Percentiles rank a stretch among this genome's conserved stretches.
Conservation (phyloP, 2,888 invertebrate genomes). For the Platynereis dumerilii region DNA sequence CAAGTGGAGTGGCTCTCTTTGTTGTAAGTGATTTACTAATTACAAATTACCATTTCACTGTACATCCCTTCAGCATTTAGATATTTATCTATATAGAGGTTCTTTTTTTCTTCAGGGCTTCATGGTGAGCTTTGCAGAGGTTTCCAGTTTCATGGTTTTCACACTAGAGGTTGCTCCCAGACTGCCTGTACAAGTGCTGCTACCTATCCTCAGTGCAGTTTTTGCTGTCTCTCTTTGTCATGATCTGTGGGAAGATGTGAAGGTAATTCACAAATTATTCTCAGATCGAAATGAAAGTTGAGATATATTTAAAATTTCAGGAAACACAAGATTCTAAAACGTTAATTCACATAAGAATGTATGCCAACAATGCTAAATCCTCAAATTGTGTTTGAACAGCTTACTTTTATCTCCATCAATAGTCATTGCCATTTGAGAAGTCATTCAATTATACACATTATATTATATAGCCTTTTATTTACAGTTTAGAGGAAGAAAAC, state of each 20-base stretch:
- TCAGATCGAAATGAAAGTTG: no score
- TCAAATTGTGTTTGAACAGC: no score
- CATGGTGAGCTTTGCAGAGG: conserved; percentile 38
- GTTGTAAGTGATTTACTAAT: conserved; percentile 12
- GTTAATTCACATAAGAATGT: no score
- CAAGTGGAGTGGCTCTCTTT: conserved; percentile 20
- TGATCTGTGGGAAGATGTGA: conserved; percentile 28
- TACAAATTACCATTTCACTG: neutral
- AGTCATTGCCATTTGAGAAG: no score
- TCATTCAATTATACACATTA: no score
- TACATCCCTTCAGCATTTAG: neutral
- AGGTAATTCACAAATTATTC: conserved; percentile 20
- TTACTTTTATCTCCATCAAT: no score
- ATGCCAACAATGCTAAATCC: no score
- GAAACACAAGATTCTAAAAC: no score
- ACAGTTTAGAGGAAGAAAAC: conserved; percentile 2
- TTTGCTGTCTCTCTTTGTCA: conserved; percentile 33
- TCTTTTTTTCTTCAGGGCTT: conserved; percentile 36
- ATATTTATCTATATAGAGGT: neutral
- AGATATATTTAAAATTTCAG: no score
- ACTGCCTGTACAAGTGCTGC: conserved; percentile 40
- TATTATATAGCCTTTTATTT: no score
- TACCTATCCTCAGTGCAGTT: conserved; percentile 39
- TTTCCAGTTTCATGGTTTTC: conserved; percentile 37
- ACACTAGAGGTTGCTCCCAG: conserved; percentile 39